phyloP scores from a whole-genome alignment of 2,888 invertebrate genomes.

The Sinotaia quadrata region DNA sequence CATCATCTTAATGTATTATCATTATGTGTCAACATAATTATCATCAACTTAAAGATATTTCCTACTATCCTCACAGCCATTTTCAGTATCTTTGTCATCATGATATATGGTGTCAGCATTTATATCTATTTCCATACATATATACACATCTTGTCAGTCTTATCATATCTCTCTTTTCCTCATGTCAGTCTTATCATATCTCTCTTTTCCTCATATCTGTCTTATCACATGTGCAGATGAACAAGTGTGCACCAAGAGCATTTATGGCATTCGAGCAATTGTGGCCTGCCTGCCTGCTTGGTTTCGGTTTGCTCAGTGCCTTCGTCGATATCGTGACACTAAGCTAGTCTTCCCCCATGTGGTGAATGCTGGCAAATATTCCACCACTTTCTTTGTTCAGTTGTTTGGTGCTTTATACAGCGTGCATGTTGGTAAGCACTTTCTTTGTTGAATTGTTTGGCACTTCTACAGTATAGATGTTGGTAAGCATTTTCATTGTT shows the following conservation, averaged over 20 bases:
- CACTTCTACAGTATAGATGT: not conserved
- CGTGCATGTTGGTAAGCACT: slow-evolving; percentile 77
- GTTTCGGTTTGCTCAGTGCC: slow-evolving; percentile 97
- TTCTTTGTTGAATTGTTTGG: not conserved
- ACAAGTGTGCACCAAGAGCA: slow-evolving; percentile 58
- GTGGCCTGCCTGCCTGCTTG: slow-evolving; percentile 96
- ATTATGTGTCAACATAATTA: too few species aligned
- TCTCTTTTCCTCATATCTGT: too few species aligned
- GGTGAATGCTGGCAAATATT: slow-evolving; percentile 98
- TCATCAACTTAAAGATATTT: too few species aligned
- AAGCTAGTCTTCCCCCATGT: slow-evolving; percentile 84
- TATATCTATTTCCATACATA: too few species aligned
- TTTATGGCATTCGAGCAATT: slow-evolving; percentile 84
- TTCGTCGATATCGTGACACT: slow-evolving; percentile 94
- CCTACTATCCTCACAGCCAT: too few species aligned
- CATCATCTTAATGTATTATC: too few species aligned
- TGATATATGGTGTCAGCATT: too few species aligned
- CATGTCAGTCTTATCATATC: too few species aligned
- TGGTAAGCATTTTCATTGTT: not conserved
- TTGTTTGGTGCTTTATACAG: slow-evolving; percentile 78
- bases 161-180: too few species aligned
- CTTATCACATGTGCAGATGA: slow-evolving; percentile 39
- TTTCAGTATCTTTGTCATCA: too few species aligned
- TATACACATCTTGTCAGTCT: too few species aligned
- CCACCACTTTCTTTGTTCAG: slow-evolving; percentile 95